phyloP scores from a whole-genome alignment of 1,140 invertebrate genomes.

The Anagrus nilaparvatae region DNA sequence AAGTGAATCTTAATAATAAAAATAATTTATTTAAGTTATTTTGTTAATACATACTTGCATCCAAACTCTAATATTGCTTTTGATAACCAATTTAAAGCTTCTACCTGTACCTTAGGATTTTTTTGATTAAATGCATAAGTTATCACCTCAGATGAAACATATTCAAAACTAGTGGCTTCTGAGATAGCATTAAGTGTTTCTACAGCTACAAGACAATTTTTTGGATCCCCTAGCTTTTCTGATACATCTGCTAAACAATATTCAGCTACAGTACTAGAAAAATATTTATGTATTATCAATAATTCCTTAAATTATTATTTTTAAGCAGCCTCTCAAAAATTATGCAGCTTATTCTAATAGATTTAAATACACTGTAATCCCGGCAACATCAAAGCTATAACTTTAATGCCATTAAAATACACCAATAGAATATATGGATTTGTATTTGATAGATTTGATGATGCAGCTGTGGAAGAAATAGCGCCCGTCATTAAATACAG shows the following conservation, averaged over 20 bases:
- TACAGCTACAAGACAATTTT: slow-evolving; percentile 59
- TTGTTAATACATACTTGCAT: slow-evolving; percentile 47
- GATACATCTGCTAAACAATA: slow-evolving; percentile 69
- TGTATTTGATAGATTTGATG: too few relatives aligned
- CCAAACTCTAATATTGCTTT: slow-evolving; percentile 78
- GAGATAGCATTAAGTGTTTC: slow-evolving; percentile 66
- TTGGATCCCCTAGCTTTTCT: slow-evolving; percentile 76
- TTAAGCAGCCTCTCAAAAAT: too few relatives aligned
- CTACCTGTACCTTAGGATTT: slow-evolving; percentile 84
- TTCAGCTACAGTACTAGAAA: slow-evolving; percentile 56
- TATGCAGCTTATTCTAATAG: too few relatives aligned
- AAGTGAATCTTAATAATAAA: too few relatives aligned
- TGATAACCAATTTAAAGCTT: slow-evolving; percentile 70
- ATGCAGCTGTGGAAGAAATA: too few relatives aligned
- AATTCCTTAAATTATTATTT: too few relatives aligned
- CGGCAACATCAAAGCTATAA: background rate
- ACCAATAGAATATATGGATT: too few relatives aligned
- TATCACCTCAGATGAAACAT: slow-evolving; percentile 59
- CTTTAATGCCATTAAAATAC: too few relatives aligned
- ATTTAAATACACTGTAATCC: too few relatives aligned
- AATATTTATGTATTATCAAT: slow-evolving; percentile 7
- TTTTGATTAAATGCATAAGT: slow-evolving; percentile 76
- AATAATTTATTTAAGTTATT: slow-evolving; percentile 2
- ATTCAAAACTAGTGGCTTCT: slow-evolving; percentile 67
- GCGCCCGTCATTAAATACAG: too few relatives aligned